Conservation (phyloP, 2,113 vertebrate species). For the Bagarius yarrelli region DNA sequence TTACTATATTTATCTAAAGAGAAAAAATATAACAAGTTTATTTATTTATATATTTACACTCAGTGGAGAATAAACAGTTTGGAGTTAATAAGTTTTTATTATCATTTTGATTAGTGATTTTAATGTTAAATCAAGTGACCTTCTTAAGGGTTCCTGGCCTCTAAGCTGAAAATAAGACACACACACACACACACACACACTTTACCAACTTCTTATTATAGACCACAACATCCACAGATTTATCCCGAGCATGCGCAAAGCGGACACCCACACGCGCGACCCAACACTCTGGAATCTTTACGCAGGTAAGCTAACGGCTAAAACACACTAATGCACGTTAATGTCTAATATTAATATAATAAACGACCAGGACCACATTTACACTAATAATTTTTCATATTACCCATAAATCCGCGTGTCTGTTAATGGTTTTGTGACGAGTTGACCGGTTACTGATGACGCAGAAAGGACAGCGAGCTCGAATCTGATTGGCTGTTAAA, state of each 20-base stretch:
- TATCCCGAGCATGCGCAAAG: constrained; percentile 14
- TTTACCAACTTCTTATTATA: neutral
- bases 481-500: constrained; percentile 13
- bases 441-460: neutral
- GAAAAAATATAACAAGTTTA: too few species aligned
- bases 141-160: neutral
- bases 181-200: constrained; percentile 51
- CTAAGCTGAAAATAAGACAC: neutral
- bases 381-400: too few species aligned
- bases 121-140: too few species aligned
- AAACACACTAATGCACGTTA: too few species aligned
- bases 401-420: too few species aligned
- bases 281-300: neutral
- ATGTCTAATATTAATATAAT: neutral
- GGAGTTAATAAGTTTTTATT: too few species aligned
- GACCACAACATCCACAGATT: neutral
- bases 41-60: too few species aligned
- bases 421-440: too few species aligned
- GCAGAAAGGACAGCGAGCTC: neutral
- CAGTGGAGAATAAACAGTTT: too few species aligned
- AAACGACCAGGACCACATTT: too few species aligned
- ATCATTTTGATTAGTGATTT: too few species aligned
- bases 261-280: neutral
- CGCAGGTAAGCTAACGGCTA: neutral
- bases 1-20: too few species aligned